Evolutionary conservation across 2,113 vertebrate species (phyloP), one percentile per base, ranked within the genome.

Genomic region (Dipodomys merriami): DNA sequence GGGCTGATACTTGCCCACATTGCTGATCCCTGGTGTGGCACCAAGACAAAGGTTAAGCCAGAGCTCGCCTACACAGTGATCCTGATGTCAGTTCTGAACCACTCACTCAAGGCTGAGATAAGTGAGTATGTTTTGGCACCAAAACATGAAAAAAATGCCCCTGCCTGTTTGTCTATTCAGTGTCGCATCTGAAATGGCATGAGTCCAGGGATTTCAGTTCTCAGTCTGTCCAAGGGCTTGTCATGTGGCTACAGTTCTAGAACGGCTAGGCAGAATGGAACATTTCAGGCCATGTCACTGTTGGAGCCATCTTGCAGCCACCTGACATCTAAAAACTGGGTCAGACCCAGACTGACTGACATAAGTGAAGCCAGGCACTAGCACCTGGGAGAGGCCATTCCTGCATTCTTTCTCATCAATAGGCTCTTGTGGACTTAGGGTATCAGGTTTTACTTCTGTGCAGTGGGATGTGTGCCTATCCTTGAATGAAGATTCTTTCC

Each of bases 71-170:
- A 77, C 94, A 83, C 72, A 53, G 83, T 13, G 88, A 94, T 77
- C 94, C 97, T 92, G 92, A 97, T 97, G 97, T 96, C 94, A 95
- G 27, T 86, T 93, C 86, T 35, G 88, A 93, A 86, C 73, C 1
- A 11, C 5, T 6, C 57, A 57, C 77, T 91, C 79, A 73, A 91
- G 88, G 72, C 88, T 95, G 88, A 92, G 90, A 95, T 46, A 83
- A 79, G 97, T 97, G 90, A 97, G 97, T 97, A 80, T 83, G 69
- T 62, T 46, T 60, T 53, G 79, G 62, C n/a, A n/a, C 73, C 85
- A 57, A 57, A 57, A 57, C 53, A 57, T 16, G 53, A 57, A 57
- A 57, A 57, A 57, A 57, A 57, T 0, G 0, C 20, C 77, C 44
- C 29, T 65, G 49, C 25, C 76, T 86, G 67, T 68, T 64, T n/a